phyloP scores from a whole-genome alignment of 2,888 invertebrate genomes.

The Nasonia oneida region DNA sequence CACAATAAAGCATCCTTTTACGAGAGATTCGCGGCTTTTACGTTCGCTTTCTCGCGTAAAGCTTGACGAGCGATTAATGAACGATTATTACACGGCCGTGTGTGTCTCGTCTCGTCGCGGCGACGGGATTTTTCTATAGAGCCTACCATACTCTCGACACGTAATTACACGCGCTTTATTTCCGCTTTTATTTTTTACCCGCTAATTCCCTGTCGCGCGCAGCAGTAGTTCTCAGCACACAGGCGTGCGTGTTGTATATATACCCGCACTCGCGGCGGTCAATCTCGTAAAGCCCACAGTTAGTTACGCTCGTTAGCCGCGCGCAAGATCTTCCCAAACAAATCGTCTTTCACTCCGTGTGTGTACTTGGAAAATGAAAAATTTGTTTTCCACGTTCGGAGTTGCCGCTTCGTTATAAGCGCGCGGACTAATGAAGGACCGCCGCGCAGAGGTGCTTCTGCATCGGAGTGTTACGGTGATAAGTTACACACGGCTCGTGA shows the following conservation, averaged over 20 bases:
- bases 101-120: too few species aligned
- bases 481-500: not conserved
- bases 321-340: not conserved
- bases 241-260: not conserved
- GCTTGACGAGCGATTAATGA: conserved; percentile 57
- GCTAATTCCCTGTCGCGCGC: not conserved
- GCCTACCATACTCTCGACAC: not conserved
- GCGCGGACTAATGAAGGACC: not conserved
- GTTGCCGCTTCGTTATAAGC: not conserved
- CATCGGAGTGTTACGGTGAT: not conserved
- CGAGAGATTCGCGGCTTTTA: not conserved
- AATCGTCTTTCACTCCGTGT: conserved; percentile 2
- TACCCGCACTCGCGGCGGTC: conserved; percentile 11
- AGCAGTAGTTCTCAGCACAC: conserved; percentile 40
- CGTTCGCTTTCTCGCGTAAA: conserved; percentile 42
- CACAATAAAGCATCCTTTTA: conserved; percentile 45
- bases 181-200: conserved; percentile 49
- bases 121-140: conserved; percentile 9
- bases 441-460: too few species aligned
- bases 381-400: not conserved
- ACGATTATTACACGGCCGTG: conserved; percentile 40
- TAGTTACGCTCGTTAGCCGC: conserved; percentile 72
- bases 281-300: conserved; percentile 66
- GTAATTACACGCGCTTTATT: conserved; percentile 51
- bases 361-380: not conserved